Evolutionary conservation across 2,797 vertebrate genomes (phyloP).

Genomic region (Psittacula echo): DNA sequence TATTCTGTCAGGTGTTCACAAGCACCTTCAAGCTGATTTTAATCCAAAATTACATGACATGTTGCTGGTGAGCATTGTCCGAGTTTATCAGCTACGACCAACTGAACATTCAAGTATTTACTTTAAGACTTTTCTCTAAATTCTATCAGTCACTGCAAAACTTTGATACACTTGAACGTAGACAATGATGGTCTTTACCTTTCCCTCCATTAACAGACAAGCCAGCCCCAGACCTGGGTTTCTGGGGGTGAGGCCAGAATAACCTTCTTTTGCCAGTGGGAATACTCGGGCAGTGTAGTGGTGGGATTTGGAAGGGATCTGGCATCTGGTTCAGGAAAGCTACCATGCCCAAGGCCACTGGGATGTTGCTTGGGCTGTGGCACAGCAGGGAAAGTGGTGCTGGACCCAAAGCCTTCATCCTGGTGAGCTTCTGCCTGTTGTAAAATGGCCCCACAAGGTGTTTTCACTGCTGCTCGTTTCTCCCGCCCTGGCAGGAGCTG

Average conservation of each 20-base stretch:
- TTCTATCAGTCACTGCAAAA: constrained; percentile 95
- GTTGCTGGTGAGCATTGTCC: constrained; percentile 93
- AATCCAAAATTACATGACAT: neutral
- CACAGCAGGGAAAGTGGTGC: neutral
- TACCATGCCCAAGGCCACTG: neutral
- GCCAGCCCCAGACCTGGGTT: neutral
- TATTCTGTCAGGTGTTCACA: neutral
- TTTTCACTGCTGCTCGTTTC: neutral
- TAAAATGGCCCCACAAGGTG: neutral
- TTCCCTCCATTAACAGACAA: neutral
- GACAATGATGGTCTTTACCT: neutral
- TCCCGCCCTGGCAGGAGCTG: neutral
- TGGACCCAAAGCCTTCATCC: neutral
- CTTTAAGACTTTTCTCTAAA: constrained; percentile 97
- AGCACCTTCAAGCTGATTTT: neutral
- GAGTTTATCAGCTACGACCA: constrained; percentile 96
- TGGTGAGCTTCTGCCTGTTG: neutral
- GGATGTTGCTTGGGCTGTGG: neutral
- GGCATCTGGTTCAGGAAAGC: neutral
- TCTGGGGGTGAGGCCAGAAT: neutral
- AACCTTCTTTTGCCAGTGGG: neutral
- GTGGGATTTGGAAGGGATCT: neutral
- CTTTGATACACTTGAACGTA: constrained; percentile 17
- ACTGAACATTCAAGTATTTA: constrained; percentile 97
- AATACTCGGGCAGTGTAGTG: neutral